Conservation (phyloP, 2,888 invertebrate species). For the Oligia fasciuncula region DNA sequence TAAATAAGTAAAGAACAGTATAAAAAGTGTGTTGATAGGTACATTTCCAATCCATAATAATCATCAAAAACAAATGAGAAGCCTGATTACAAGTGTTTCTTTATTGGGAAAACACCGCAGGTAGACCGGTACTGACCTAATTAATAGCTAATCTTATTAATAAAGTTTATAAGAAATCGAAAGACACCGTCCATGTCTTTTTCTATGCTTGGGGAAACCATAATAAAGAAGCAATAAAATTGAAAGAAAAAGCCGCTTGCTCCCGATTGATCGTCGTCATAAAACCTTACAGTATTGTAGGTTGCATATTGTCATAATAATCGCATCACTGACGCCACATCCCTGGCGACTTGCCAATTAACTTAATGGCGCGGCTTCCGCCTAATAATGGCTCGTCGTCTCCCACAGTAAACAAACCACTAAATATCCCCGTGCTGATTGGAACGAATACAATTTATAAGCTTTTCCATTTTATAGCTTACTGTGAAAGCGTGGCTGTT, state of each 20-base stretch:
- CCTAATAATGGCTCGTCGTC: slow-evolving; percentile 52
- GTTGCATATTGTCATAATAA: slow-evolving; percentile 42
- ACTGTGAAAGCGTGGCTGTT: background rate
- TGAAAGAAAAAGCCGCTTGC: background rate
- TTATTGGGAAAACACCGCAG: background rate
- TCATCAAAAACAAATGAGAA: background rate
- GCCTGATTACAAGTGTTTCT: background rate
- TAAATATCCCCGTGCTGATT: slow-evolving; percentile 58
- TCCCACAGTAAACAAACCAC: slow-evolving; percentile 59
- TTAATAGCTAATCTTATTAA: background rate
- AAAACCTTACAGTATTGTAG: slow-evolving; percentile 21
- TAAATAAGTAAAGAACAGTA: too few relatives aligned
- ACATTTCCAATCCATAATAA: background rate
- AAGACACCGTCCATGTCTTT: background rate
- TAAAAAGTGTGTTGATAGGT: too few relatives aligned
- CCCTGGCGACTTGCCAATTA: slow-evolving; percentile 55
- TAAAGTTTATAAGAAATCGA: background rate
- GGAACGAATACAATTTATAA: slow-evolving; percentile 49
- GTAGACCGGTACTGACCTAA: background rate
- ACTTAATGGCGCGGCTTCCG: slow-evolving; percentile 57
- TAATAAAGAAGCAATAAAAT: slow-evolving; percentile 2
- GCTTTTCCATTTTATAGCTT: slow-evolving; percentile 25
- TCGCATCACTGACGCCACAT: slow-evolving; percentile 20
- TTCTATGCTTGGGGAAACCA: background rate
- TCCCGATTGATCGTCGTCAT: slow-evolving; percentile 15